A percentile compares a stretch with the other conserved stretches of the same genome.
phyloP scores from a whole-genome alignment of 64 coral and sea anemone genomes.

The Orbicella faveolata region DNA sequence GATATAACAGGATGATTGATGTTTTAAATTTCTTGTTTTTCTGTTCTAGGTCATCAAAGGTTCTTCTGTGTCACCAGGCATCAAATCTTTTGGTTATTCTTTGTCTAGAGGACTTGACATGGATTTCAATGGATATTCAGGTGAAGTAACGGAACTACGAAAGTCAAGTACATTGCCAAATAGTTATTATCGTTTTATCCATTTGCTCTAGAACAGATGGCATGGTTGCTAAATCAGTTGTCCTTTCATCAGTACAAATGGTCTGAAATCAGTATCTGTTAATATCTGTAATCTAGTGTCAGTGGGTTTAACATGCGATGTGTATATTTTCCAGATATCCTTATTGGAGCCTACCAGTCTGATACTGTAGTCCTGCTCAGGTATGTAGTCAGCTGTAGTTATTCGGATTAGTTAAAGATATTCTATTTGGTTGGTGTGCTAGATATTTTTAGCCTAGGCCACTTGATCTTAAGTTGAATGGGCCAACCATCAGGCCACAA shows the following conservation, averaged over 20 bases:
- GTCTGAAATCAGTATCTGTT: background rate
- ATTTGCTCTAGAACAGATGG: background rate
- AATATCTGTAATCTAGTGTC: background rate
- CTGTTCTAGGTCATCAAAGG: slow-evolving; percentile 56
- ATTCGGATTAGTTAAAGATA: background rate
- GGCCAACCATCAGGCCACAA: too few species aligned
- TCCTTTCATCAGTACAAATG: too few species aligned
- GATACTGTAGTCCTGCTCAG: slow-evolving; percentile 56
- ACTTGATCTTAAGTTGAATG: background rate
- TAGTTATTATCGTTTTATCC: too few species aligned
- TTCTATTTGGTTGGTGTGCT: background rate
- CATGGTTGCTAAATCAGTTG: background rate
- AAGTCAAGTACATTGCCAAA: too few species aligned
- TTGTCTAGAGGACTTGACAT: slow-evolving; percentile 55
- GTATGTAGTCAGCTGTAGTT: background rate
- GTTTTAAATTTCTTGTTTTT: background rate
- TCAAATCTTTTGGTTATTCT: slow-evolving; percentile 71
- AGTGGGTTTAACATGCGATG: background rate
- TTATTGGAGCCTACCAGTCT: slow-evolving; percentile 66
- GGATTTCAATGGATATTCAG: slow-evolving; percentile 74
- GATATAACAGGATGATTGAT: background rate
- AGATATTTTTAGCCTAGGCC: background rate
- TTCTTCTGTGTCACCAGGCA: slow-evolving; percentile 28
- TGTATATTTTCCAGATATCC: slow-evolving; percentile 47
- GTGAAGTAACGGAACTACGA: background rate